Percentiles rank a stretch among this genome's conserved stretches.
Evolutionary conservation across 2,888 invertebrate genomes (phyloP).

Genomic region (Microplitis manilae): DNA sequence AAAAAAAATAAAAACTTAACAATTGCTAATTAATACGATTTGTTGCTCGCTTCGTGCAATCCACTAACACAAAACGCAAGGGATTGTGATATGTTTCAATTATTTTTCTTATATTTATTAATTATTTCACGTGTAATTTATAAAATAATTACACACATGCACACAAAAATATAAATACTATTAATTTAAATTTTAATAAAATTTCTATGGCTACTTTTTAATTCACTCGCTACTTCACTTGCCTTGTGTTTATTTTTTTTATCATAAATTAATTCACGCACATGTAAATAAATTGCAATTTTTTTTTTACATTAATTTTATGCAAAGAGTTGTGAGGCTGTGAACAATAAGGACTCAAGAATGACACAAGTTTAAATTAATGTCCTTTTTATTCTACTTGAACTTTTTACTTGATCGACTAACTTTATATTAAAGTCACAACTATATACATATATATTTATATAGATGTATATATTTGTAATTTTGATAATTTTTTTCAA

Average conservation of each 20-base stretch:
- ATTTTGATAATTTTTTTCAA: constrained; percentile 47
- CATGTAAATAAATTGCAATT: constrained; percentile 18
- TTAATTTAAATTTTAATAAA: constrained; percentile 7
- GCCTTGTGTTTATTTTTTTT: constrained; percentile 24
- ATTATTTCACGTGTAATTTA: constrained; percentile 12
- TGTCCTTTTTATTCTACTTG: background rate
- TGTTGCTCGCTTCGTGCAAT: constrained; percentile 60
- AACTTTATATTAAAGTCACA: constrained; percentile 3
- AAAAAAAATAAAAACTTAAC: constrained; percentile 10
- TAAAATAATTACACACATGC: constrained; percentile 27
- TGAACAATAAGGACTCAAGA: background rate
- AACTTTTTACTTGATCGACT: background rate
- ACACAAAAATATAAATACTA: constrained; percentile 12
- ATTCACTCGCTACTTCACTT: constrained; percentile 15
- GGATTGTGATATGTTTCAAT: constrained; percentile 49
- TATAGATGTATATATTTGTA: constrained; percentile 39
- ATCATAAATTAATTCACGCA: constrained; percentile 16
- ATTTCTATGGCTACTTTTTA: background rate
- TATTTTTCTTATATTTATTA: constrained; percentile 30
- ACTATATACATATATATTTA: constrained; percentile 18
- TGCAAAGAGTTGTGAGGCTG: background rate
- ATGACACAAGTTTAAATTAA: background rate
- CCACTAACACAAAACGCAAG: constrained; percentile 54
- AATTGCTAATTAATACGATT: constrained; percentile 55
- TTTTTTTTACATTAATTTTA: background rate